Evolutionary conservation across 2,888 invertebrate species (phyloP), one percentile per base, ranked within the genome.

Genomic region (Callosobruchus maculatus): DNA sequence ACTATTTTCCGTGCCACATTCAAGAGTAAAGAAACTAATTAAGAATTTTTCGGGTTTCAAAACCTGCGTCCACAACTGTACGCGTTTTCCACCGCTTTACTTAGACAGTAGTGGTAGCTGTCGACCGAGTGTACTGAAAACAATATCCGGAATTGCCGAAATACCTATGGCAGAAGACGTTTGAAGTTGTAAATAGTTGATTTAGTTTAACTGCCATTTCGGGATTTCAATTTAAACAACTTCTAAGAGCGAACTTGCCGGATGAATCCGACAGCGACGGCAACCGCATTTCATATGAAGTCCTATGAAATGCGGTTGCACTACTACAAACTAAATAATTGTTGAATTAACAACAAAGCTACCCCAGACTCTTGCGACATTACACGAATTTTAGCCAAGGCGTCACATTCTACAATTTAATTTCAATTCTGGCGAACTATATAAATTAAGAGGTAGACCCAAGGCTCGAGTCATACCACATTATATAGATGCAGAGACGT

Each of bases 121-220:
- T 49, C 7, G 13, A 49, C 49, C 49, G 49, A 18, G 13, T 49
- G 49, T 49, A 49, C 49, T 49, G 49, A 49, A 49, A 49, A 49
- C 49, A 49, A 49, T 49, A 49, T 49, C 49, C 49, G 49, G 49
- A 49, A 49, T 49, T 49, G 13, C 49, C 49, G 49, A 49, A 49
- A 49, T 49, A 49, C 49, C 49, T 49, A 49, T 18, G 49, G 18
- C 49, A 49, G 5, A 49, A 74, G 72, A 73, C 69, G 72, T 70
- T 72, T 70, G 69, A 69, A 72, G 72, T 72, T 71, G 22, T 67
- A 72, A 74, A 74, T 70, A 74, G 72, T 72, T 74, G 74, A 74
- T 74, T 74, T 72, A 74, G 72, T 74, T 72, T 70, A 70, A 31
- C 31, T 67, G 7, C 22, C 21, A 67, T 73, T 73, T 70, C 70